A percentile compares a stretch with the other conserved stretches of the same genome.
These are phyloP conservation scores for Ctenosaura bakeri DNA, from an alignment of 2,797 vertebrate genomes.

Conservation along the genomic window DNA sequence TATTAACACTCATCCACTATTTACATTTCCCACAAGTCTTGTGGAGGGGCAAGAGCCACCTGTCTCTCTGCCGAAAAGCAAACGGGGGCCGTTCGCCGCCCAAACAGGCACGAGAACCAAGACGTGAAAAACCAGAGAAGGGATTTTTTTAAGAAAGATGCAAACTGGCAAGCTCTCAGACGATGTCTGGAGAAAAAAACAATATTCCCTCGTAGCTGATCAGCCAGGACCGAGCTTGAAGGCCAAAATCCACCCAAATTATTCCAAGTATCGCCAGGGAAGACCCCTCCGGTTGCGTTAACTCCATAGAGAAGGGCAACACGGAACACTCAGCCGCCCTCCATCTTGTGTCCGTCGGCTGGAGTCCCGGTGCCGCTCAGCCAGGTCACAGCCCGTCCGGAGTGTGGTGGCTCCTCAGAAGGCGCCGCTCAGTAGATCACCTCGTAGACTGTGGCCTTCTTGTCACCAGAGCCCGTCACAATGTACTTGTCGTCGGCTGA, in stretches of 20 bases:
- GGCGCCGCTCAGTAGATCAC: conserved; percentile 90
- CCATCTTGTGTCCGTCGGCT: conserved; percentile 1
- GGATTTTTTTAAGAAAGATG: conserved; percentile 31
- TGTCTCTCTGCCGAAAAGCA: conserved; percentile 52
- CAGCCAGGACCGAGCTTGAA: background rate
- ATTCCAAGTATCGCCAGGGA: background rate
- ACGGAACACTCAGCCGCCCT: background rate
- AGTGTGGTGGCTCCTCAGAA: conserved; percentile 57
- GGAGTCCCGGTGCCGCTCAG: conserved; percentile 6
- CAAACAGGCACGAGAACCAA: conserved; percentile 61
- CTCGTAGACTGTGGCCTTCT: conserved; percentile 98
- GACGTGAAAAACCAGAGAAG: conserved; percentile 40
- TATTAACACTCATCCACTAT: conserved; percentile 86
- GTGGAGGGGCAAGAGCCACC: conserved; percentile 73
- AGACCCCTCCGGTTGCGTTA: background rate
- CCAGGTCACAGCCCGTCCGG: conserved; percentile 45
- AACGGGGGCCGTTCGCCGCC: conserved; percentile 67
- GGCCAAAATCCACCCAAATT: background rate
- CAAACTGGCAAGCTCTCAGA: conserved; percentile 58
- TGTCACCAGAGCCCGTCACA: conserved; percentile 96
- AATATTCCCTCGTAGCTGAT: conserved; percentile 49
- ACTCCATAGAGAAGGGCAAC: background rate
- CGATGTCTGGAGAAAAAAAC: conserved; percentile 46
- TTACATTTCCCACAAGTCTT: conserved; percentile 94
- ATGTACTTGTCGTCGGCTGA: conserved; percentile 94